phyloP scores from a whole-genome alignment of 2,113 vertebrate species.

The Otus sunia region DNA sequence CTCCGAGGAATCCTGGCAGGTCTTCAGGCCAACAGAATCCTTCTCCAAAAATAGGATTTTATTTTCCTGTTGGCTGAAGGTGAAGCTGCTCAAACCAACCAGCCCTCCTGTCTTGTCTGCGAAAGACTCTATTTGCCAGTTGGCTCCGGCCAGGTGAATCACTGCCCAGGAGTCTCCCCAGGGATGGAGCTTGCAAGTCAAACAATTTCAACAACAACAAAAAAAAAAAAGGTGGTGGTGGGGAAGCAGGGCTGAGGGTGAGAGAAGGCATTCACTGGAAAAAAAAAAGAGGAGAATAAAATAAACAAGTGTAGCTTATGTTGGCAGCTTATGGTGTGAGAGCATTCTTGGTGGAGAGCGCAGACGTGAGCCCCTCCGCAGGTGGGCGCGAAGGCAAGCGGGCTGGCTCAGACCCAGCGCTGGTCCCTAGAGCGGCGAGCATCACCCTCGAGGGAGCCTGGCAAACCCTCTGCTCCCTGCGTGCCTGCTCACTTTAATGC shows the following conservation, averaged over 20 bases:
- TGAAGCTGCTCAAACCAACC: constrained; percentile 55
- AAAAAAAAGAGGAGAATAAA: constrained; percentile 13
- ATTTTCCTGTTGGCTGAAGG: constrained; percentile 75
- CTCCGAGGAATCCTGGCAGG: constrained; percentile 56
- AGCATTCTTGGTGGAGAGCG: not conserved
- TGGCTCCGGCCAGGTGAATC: constrained; percentile 56
- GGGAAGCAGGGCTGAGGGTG: not conserved
- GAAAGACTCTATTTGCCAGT: constrained; percentile 60
- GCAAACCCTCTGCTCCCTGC: not conserved
- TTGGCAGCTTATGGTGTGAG: constrained; percentile 5
- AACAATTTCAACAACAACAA: constrained; percentile 9
- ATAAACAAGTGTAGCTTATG: constrained; percentile 49
- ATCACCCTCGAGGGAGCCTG: not conserved
- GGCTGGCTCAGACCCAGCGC: not conserved
- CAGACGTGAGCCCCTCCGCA: not conserved
- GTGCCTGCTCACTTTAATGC: not conserved
- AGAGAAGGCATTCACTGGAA: constrained; percentile 33
- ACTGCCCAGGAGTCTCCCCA: constrained; percentile 33
- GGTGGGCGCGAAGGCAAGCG: not conserved
- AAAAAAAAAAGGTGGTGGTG: not conserved
- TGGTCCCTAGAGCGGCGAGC: accelerated
- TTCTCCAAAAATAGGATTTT: constrained; percentile 77
- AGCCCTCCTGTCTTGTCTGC: constrained; percentile 65
- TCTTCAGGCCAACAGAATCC: constrained; percentile 52
- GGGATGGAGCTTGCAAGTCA: constrained; percentile 41